Evolutionary conservation across 2,797 vertebrate genomes (phyloP).

Genomic region (Onychomys arenicola): DNA sequence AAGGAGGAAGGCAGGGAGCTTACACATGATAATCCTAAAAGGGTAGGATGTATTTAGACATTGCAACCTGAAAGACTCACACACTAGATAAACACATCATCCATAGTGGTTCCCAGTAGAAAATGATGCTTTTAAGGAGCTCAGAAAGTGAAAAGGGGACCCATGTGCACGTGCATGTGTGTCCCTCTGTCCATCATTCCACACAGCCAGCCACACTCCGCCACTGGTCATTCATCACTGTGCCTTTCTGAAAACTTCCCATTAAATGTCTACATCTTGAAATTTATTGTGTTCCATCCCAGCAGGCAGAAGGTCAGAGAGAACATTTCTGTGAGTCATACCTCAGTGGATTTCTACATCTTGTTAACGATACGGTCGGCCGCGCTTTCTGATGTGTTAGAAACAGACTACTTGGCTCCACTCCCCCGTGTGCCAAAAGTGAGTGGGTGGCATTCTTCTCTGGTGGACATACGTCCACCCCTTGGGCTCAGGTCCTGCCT

Average conservation of each 20-base stretch:
- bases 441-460: neutral
- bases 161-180: accelerated
- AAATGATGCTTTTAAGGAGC: neutral
- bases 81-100: neutral
- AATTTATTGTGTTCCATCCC: constrained; percentile 70
- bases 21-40: neutral
- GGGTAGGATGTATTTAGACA: neutral
- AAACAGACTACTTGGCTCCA: neutral
- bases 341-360: constrained; percentile 60
- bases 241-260: constrained; percentile 60
- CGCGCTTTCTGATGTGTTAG: neutral
- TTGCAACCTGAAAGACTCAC: neutral
- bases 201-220: neutral
- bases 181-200: neutral
- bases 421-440: neutral
- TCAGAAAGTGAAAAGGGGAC: neutral
- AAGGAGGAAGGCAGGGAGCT: neutral
- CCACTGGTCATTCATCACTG: neutral
- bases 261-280: constrained; percentile 55
- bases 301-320: constrained; percentile 76
- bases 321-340: constrained; percentile 72
- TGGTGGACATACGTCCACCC: neutral
- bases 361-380: constrained; percentile 1
- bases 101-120: neutral
- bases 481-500: neutral